A percentile compares a stretch with the other conserved stretches of the same genome.
These are phyloP conservation scores for Spea bombifrons DNA, from an alignment of 2,113 vertebrate genomes.

Conservation along the genomic window DNA sequence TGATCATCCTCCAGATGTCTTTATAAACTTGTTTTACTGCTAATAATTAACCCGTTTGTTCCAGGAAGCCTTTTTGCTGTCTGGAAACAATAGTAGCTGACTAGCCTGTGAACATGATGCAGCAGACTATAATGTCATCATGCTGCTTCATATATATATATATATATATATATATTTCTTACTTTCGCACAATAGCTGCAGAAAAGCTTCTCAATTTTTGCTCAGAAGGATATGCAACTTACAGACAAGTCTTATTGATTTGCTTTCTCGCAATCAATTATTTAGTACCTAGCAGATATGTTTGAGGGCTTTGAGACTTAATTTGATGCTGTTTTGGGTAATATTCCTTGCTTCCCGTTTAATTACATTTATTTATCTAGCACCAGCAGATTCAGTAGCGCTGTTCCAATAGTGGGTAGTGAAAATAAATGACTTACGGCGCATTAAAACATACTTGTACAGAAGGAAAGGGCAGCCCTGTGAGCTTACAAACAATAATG, in stretches of 20 bases:
- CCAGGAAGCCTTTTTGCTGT: neutral
- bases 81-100: no score
- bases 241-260: slow-evolving; percentile 6
- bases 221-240: neutral
- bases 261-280: slow-evolving; percentile 4
- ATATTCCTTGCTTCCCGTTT: no score
- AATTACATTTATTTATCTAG: no score
- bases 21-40: slow-evolving; percentile 37
- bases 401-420: no score
- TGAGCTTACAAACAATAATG: no score
- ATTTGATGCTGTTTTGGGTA: no score
- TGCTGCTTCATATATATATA: neutral
- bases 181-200: neutral
- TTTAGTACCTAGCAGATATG: neutral
- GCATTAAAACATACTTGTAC: no score
- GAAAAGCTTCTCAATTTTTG: neutral
- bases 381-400: no score
- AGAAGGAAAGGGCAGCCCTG: no score
- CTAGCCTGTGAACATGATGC: neutral
- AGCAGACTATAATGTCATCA: neutral
- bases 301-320: neutral
- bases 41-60: slow-evolving; percentile 10
- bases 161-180: no score
- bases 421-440: no score
- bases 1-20: slow-evolving; percentile 24